A percentile compares a stretch with the other conserved stretches of the same genome.
Evolutionary conservation across 2,797 vertebrate genomes (phyloP).

Genomic region (Lophotriccus pileatus): DNA sequence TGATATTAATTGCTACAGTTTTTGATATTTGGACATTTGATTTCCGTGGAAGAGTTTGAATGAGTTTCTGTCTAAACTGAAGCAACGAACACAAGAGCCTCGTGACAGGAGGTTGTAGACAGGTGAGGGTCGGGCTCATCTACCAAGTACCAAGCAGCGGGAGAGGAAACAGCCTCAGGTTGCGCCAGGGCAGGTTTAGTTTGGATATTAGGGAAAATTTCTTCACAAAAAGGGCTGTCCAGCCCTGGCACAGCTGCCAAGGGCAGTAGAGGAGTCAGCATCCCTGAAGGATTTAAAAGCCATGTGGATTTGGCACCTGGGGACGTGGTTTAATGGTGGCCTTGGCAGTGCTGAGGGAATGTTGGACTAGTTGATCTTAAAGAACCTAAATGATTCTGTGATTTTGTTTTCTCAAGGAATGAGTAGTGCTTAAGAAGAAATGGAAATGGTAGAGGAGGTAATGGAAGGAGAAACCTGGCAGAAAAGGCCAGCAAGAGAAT

Average conservation of each 20-base stretch:
- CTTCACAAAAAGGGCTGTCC: not conserved
- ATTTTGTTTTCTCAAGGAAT: not conserved
- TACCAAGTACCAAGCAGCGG: not conserved
- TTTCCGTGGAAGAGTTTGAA: not conserved
- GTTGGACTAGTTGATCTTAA: not conserved
- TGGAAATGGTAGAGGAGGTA: not conserved
- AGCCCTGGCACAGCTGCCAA: not conserved
- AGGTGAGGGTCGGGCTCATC: not conserved
- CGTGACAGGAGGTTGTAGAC: not conserved
- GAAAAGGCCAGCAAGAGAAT: not conserved
- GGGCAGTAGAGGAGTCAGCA: not conserved
- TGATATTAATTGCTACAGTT: not conserved
- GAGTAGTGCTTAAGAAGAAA: not conserved
- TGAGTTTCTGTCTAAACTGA: not conserved
- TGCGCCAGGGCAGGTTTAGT: accelerated
- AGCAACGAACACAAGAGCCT: not conserved
- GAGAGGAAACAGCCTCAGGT: not conserved
- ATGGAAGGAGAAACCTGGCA: not conserved
- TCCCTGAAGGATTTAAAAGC: not conserved
- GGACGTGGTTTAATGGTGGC: not conserved
- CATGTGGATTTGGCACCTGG: not conserved
- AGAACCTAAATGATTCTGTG: not conserved
- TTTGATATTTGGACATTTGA: not conserved
- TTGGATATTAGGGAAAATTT: not conserved
- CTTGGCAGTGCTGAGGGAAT: not conserved